Percentiles rank a stretch among this genome's conserved stretches.
These are phyloP conservation scores for Drosophila paramelanica DNA, from an alignment of 2,888 invertebrate species.

Conservation along the genomic window DNA sequence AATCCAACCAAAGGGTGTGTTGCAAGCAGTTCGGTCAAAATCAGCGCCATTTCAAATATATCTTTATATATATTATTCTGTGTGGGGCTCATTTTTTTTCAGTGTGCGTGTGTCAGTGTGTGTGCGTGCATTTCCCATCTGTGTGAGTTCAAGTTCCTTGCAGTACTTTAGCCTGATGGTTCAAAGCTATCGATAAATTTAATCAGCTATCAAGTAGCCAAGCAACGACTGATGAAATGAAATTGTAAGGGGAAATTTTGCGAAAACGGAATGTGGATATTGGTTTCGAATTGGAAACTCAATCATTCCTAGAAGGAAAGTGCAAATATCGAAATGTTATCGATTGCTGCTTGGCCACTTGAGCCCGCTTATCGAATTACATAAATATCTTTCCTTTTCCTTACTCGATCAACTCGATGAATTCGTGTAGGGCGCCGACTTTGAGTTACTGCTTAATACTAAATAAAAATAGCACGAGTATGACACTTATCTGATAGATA, in stretches of 20 bases:
- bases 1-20: constrained; percentile 41
- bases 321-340: constrained; percentile 5
- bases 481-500: constrained; percentile 3
- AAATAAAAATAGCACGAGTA: constrained; percentile 13
- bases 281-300: not conserved
- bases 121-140: constrained; percentile 12
- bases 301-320: too few relatives aligned
- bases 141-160: constrained; percentile 10
- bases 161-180: not conserved
- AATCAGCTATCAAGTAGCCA: constrained; percentile 3
- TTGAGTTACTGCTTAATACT: constrained; percentile 49
- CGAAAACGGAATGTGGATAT: too few relatives aligned
- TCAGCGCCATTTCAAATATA: constrained; percentile 40
- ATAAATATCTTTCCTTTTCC: not conserved
- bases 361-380: constrained; percentile 11
- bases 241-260: too few relatives aligned
- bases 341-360: constrained; percentile 1
- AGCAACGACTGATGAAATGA: not conserved
- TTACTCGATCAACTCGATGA: constrained; percentile 16
- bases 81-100: constrained; percentile 69
- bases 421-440: constrained; percentile 46
- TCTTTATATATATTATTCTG: constrained; percentile 20
- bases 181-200: constrained; percentile 23
- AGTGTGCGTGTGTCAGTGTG: constrained; percentile 26
- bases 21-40: constrained; percentile 52